Base-by-base conservation (phyloP, 1,140 invertebrate genomes). In the Temnothorax nylanderi region DNA sequence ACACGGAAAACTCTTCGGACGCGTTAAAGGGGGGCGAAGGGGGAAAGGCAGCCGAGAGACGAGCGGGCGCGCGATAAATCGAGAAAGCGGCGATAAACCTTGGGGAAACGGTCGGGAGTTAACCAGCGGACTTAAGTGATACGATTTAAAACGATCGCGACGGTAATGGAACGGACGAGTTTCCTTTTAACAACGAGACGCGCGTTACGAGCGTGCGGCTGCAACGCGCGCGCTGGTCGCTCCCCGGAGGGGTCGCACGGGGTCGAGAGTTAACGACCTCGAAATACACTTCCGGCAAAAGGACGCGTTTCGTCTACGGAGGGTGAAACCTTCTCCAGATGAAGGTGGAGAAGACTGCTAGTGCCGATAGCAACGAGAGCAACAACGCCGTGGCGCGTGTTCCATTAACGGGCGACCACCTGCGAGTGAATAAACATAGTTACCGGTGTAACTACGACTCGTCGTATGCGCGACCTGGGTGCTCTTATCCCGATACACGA, bases 151-250 rank as follows among this genome's bases (percentile, higher is more conserved):
- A 49, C 49, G 72, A 84, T 85, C 86, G 56, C 65, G 47, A 47
- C 13, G 72, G 72, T 89, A 89, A 89, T 87, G 86, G 86, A 74
- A 89, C 80, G 86, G 32, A 85, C 80, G 74, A 75, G 62, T 85
- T 78, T 49, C 76, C 76, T 88, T 75, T 84, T 78, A 60, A 75
- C 47, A 64, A 11, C 47, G 69, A 74, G 44, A 75, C 41, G 58
- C 85, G 74, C 51, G 65, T 60, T 69, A 65, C 56, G 18, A 34
- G n/a, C 56, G 44, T 13, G 49, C 26, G 1, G 26, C 26, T 26
- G 26, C 51, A 32, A 34, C 49, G 44, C 34, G 44, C 58, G 8
- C 44, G 16, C 54, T 6, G 37, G 54, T 4, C 49, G 49, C 16
- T 32, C 60, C 26, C 58, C 51, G 26, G 5, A 54, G 26, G 78